Percentiles rank a stretch among this genome's conserved stretches.
Evolutionary conservation across 2,888 invertebrate species (phyloP).

Genomic region (Margaritifera margaritifera): DNA sequence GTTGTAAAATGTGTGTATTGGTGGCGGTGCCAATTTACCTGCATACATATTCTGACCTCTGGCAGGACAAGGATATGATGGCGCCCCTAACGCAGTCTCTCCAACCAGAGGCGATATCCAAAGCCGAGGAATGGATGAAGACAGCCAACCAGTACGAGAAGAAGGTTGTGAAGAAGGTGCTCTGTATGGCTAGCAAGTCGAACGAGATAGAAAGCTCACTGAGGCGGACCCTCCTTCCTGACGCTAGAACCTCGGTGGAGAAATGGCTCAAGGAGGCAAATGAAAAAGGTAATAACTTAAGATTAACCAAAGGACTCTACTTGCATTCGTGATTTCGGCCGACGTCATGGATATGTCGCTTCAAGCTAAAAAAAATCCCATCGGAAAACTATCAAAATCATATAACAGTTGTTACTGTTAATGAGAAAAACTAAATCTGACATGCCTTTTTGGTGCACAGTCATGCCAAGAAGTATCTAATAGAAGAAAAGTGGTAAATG

Average conservation of each 20-base stretch:
- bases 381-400: no score
- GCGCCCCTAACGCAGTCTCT: conserved; percentile 26
- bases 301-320: no score
- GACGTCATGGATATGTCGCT: no score
- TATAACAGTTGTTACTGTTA: no score
- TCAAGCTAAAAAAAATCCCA: no score
- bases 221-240: conserved; percentile 46
- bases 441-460: background rate
- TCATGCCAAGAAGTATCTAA: no score
- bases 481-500: no score
- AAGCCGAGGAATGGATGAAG: conserved; percentile 52
- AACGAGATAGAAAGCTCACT: conserved; percentile 42
- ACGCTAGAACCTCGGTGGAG: conserved; percentile 54
- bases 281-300: conserved; percentile 46
- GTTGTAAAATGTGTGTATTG: background rate
- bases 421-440: no score
- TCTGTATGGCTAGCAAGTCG: conserved; percentile 49
- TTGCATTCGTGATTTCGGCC: no score
- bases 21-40: background rate
- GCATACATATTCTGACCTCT: background rate
- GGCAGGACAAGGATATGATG: background rate
- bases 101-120: conserved; percentile 45
- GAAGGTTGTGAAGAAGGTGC: conserved; percentile 48
- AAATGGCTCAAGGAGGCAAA: conserved; percentile 59
- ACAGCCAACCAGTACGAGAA: conserved; percentile 49